Base-by-base conservation (phyloP, 2,113 vertebrate species). In the Actinemys pallida region DNA sequence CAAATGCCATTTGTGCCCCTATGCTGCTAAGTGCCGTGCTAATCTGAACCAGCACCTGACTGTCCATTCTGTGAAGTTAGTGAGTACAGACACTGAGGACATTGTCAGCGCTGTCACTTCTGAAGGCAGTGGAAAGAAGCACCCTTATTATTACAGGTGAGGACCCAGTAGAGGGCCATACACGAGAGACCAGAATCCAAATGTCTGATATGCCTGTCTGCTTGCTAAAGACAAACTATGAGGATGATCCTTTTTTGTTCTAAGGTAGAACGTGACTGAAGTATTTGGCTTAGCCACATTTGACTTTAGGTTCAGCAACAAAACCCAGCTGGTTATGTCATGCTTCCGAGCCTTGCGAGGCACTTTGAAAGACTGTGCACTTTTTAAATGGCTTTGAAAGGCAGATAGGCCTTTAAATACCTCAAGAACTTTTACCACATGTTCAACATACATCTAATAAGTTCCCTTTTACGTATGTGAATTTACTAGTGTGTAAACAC, bases 1-100 rank as follows among this genome's bases (percentile, higher is more conserved):
- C 98, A 99, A 99, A 98, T 99, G 99, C 99, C 99, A 99, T 98
- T 98, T 99, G 99, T 99, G 99, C 99, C 99, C 99, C 92, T 99
- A 99, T 45, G 99, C 99, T 98, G 99, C 99, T 97, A 99, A 99
- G 98, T 99, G 99, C 98, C 99, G 99, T 94, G 99, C 99, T 86
- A 99, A 99, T 97, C 99, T 99, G 97, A 99, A 99, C 99, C 99
- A 99, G 98, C 99, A 99, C 98, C 98, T 99, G 98, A 99, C 99
- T 7, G 99, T 99, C 97, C 99, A 99, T 97, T 99, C 99, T 2
- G 99, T 99, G 98, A 99, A 99, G 98, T 99, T 99, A 98, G 99
- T 99, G 98, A 99, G 99, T 98, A 99, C 99, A 4, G 99, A 99
- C 96, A 95, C 99, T 0, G 99, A 99, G 98, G 99, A 99, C 98